phyloP scores from a whole-genome alignment of 2,888 invertebrate species.

The Resseliella maxima region DNA sequence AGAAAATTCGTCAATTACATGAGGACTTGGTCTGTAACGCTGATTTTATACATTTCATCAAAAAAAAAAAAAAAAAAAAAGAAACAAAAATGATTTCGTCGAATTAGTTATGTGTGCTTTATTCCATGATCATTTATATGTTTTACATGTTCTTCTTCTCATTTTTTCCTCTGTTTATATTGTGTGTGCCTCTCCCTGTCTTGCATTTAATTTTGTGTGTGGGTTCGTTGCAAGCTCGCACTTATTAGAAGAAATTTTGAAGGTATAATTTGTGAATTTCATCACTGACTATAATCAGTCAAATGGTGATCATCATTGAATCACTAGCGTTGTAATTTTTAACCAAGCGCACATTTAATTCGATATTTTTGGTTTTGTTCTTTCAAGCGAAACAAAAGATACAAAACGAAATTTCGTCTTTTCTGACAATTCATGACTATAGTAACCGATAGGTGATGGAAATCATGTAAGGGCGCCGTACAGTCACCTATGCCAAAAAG shows the following conservation, averaged over 20 bases:
- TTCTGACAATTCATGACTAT: too few relatives aligned
- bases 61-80: too few relatives aligned
- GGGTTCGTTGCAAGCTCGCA: background rate
- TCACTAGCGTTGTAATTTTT: conserved; percentile 2
- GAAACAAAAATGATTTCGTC: background rate
- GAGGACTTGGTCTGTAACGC: conserved; percentile 35
- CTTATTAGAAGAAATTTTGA: conserved; percentile 28
- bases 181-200: too few relatives aligned
- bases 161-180: too few relatives aligned
- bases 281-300: conserved; percentile 11
- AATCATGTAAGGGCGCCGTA: background rate
- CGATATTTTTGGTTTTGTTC: too few relatives aligned
- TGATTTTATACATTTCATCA: background rate
- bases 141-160: too few relatives aligned
- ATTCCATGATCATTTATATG: background rate
- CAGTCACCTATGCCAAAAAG: too few relatives aligned
- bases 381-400: too few relatives aligned
- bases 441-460: too few relatives aligned
- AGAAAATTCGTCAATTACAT: conserved; percentile 31
- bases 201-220: background rate
- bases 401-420: background rate
- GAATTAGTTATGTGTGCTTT: background rate
- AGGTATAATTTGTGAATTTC: conserved; percentile 23
- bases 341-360: background rate
- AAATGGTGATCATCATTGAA: conserved; percentile 38